These are phyloP conservation scores for Pundamilia nyererei DNA, from an alignment of 2,113 vertebrate genomes.

Conservation along the genomic window DNA sequence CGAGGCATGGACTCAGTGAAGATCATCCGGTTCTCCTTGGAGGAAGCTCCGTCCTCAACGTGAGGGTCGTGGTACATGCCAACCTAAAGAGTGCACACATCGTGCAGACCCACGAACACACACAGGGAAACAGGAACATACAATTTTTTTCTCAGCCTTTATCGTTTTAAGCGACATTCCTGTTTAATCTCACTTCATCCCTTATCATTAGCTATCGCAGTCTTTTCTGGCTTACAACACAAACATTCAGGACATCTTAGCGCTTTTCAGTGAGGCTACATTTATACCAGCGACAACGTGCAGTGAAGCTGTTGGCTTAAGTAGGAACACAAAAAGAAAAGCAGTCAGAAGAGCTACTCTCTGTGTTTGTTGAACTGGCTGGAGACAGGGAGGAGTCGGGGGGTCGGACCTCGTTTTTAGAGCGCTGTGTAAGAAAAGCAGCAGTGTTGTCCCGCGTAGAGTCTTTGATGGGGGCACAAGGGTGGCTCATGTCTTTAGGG, in stretches of 20 bases:
- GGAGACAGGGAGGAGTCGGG: neutral
- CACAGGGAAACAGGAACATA: neutral
- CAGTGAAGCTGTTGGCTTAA: constrained; percentile 38
- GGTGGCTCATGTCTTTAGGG: constrained; percentile 78
- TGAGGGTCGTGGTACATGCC: constrained; percentile 91
- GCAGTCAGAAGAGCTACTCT: constrained; percentile 10
- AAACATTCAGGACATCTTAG: constrained; percentile 26
- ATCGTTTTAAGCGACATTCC: neutral
- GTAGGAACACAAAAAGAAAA: constrained; percentile 23
- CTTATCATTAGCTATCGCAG: neutral
- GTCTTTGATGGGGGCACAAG: constrained; percentile 78
- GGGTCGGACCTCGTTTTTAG: constrained; percentile 80
- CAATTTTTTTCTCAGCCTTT: neutral
- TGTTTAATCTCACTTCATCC: neutral
- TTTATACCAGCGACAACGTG: constrained; percentile 52
- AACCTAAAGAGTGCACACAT: constrained; percentile 70
- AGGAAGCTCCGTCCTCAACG: constrained; percentile 83
- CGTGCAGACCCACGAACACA: neutral
- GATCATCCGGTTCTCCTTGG: constrained; percentile 94
- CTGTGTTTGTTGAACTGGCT: constrained; percentile 2
- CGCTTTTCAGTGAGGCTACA: constrained; percentile 37
- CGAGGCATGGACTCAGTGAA: constrained; percentile 96
- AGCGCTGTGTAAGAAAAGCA: constrained; percentile 76
- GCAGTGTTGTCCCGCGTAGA: constrained; percentile 75
- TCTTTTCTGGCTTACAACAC: constrained; percentile 10